Base-by-base conservation (phyloP, 1,140 invertebrate genomes). In the Antheraea pernyi region DNA sequence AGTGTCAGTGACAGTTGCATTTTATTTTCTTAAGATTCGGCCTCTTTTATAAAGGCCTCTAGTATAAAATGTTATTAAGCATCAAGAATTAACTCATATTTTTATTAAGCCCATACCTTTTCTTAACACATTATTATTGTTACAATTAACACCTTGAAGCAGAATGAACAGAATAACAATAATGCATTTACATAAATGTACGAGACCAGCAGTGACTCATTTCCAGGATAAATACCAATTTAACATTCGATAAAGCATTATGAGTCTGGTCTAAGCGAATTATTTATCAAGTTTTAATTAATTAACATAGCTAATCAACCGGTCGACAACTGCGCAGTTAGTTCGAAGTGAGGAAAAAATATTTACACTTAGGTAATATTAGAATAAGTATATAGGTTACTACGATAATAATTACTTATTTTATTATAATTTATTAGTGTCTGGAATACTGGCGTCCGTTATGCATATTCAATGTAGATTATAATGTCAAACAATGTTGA, bases 251-350 rank as follows among this genome's bases (percentile, higher is more conserved):
- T 76, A 76, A 71, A 68, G 64, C 63, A 72, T 69, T 68, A 68
- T 42, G 65, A 39, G 69, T 73, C 67, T 73, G 65, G 58, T 36
- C 70, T 69, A 71, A 42, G 48, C 39, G 60, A 68, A 70, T 70
- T 75, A 78, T 75, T 53, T 53, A 53, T 53, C 76, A 46, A 19
- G 70, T 70, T 22, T 69, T 75, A 65, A 70, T 73, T 78, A 71
- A 76, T 74, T 77, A 72, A 77, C 73, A 73, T 70, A 71, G 66
- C 65, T 69, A 72, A 73, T 71, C 69, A 67, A 69, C 63, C 46
- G 19, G 69, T 19, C 60, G 58, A 59, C 60, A 69, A 78, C 71
- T 78, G 73, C 76, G 76, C 73, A 78, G 76, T 78, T 73, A 53
- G 46, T 53, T 53, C 11, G 59, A 13, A 11, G 46, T 53, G 36